Percentiles rank a stretch among this genome's conserved stretches.
phyloP scores from a whole-genome alignment of 1,140 invertebrate species.

The Drosophila willistoni region DNA sequence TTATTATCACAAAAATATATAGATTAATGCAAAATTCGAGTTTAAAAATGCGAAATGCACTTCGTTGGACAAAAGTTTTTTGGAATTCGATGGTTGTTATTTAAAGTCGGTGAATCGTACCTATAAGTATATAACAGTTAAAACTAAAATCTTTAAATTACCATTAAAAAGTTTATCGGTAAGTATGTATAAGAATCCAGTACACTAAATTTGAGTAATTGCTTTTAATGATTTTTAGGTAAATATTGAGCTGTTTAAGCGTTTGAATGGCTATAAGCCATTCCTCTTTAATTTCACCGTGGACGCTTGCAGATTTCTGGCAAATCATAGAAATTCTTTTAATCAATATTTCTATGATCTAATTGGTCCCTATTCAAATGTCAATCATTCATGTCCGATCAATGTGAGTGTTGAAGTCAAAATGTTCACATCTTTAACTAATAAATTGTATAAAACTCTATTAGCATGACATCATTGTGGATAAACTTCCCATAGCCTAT shows the following conservation, averaged over 20 bases:
- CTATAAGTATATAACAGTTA: conserved; percentile 29
- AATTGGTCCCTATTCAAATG: conserved; percentile 15
- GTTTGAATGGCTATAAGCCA: conserved; percentile 30
- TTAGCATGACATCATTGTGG: conserved; percentile 20
- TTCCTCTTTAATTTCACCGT: conserved; percentile 33
- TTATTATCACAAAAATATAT: not conserved
- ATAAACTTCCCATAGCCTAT: conserved; percentile 31
- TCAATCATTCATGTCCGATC: conserved; percentile 25
- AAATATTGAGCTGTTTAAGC: conserved; percentile 2
- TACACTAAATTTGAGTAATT: not conserved
- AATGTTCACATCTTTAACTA: too few species aligned
- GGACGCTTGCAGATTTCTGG: conserved; percentile 12
- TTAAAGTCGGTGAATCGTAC: conserved; percentile 33
- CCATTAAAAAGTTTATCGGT: not conserved
- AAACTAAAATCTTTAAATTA: not conserved
- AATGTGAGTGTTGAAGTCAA: conserved; percentile 21
- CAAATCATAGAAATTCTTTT: not conserved
- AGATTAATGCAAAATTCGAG: conserved; percentile 25
- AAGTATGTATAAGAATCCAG: not conserved
- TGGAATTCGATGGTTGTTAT: conserved; percentile 18
- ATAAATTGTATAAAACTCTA: not conserved
- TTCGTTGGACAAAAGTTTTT: not conserved
- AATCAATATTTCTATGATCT: conserved; percentile 13
- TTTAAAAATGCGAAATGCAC: conserved; percentile 32
- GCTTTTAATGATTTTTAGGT: conserved; percentile 1